These are phyloP conservation scores for Phaethornis superciliosus DNA, from an alignment of 2,113 vertebrate species.

Conservation along the genomic window DNA sequence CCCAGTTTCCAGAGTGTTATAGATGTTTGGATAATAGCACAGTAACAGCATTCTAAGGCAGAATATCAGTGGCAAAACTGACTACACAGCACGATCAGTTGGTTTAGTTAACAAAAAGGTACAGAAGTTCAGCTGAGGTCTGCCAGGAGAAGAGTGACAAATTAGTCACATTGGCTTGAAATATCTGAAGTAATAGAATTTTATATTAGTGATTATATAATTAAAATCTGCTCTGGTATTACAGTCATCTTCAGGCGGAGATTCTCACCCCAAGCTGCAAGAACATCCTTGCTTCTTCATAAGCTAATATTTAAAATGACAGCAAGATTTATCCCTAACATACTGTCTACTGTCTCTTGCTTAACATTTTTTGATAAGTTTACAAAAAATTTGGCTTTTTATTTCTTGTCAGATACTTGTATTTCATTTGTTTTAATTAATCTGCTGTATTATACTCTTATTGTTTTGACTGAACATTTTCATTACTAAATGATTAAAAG, in stretches of 20 bases:
- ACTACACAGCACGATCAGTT: neutral
- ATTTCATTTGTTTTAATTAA: neutral
- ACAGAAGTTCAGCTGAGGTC: conserved; percentile 4
- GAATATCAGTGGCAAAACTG: neutral
- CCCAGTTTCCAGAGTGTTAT: neutral
- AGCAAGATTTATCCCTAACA: neutral
- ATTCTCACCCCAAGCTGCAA: neutral
- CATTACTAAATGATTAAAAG: neutral
- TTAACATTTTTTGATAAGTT: neutral
- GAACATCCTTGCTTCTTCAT: neutral
- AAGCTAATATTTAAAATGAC: neutral
- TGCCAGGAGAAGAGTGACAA: neutral
- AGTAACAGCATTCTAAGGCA: neutral
- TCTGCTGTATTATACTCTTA: neutral
- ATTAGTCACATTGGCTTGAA: neutral
- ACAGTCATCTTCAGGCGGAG: neutral
- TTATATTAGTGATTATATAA: neutral
- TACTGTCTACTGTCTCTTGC: neutral
- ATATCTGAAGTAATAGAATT: neutral
- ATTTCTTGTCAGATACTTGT: neutral
- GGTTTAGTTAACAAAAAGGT: neutral
- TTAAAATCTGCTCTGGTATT: neutral
- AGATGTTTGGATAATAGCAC: neutral
- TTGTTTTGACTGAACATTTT: neutral
- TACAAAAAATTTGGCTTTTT: neutral